phyloP scores from a whole-genome alignment of 2,113 vertebrate species.

The Varanus komodoensis region DNA sequence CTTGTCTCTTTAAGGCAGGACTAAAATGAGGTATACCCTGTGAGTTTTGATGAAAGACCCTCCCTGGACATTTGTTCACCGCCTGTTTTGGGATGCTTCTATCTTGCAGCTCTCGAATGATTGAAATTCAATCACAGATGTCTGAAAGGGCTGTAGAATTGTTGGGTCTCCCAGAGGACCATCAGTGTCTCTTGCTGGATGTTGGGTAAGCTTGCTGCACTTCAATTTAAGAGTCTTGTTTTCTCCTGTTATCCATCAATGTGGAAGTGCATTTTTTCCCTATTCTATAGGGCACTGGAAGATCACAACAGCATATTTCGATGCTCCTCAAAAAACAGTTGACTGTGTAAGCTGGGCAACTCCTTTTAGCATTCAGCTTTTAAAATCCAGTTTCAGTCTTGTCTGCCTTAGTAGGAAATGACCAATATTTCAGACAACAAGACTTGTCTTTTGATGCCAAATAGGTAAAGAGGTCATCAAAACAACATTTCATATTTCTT shows the following conservation, averaged over 20 bases:
- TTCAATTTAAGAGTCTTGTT: not conserved
- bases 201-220: conserved; percentile 84
- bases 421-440: not conserved
- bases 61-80: not conserved
- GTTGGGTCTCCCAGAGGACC: conserved; percentile 84
- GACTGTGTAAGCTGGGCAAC: not conserved
- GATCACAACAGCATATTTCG: not conserved
- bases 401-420: too few relatives aligned
- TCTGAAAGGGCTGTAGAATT: conserved; percentile 92
- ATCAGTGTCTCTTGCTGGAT: conserved; percentile 88
- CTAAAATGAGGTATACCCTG: not conserved
- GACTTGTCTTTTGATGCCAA: not conserved
- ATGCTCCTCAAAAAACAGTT: too few relatives aligned
- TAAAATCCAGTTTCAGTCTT: not conserved
- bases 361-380: not conserved
- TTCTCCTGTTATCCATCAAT: not conserved
- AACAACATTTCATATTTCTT: too few relatives aligned
- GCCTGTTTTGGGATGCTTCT: not conserved
- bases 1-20: not conserved
- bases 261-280: not conserved
- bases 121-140: conserved; percentile 94
- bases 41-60: not conserved
- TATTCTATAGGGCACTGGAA: not conserved
- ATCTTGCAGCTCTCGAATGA: conserved; percentile 89
- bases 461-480: not conserved